Base-by-base conservation (phyloP, 2,888 invertebrate species). In the Lepidochrysops patricia region DNA sequence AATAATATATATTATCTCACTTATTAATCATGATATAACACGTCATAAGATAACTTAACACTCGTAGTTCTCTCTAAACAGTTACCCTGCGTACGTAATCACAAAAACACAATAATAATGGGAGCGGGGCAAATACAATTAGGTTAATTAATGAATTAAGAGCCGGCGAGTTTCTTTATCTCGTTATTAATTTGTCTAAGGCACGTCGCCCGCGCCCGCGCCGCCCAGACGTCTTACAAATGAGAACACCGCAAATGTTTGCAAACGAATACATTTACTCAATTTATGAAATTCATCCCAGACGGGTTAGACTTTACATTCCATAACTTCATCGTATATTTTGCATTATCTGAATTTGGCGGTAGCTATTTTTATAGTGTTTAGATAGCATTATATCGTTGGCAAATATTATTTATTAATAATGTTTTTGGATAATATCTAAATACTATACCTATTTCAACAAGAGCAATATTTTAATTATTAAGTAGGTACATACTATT, bases 111-210 rank as follows among this genome's bases (percentile, higher is more conserved):
- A 82, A 82, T 78, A 84, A 79, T 85, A 84, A 85, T 80, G 77
- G 82, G 69, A 67, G 75, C 72, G 77, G 69, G 72, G 87, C 82
- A 88, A 89, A 88, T 84, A 88, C 88, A 89, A 89, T 89, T 86
- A 88, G 83, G 80, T 88, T 84, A 89, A 89, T 89, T 88, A 88
- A 89, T 89, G 85, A 89, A 88, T 89, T 86, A 86, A 85, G 85
- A 87, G 72, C 76, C 82, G 80, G 69, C 73, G 80, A 87, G 87
- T 87, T 89, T 87, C 88, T 89, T 89, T 88, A 89, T 88, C 86
- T 84, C 76, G 80, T 88, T 89, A 89, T 87, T 87, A 87, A 89
- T 88, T 89, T 83, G 85, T 86, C 84, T 86, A 79, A 82, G 80
- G 76, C 75, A 72, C 58, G 37, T 57, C 65, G 70, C 73, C 74